Evolutionary conservation across 2,888 invertebrate genomes (phyloP).

Genomic region (Trimorus sp.): DNA sequence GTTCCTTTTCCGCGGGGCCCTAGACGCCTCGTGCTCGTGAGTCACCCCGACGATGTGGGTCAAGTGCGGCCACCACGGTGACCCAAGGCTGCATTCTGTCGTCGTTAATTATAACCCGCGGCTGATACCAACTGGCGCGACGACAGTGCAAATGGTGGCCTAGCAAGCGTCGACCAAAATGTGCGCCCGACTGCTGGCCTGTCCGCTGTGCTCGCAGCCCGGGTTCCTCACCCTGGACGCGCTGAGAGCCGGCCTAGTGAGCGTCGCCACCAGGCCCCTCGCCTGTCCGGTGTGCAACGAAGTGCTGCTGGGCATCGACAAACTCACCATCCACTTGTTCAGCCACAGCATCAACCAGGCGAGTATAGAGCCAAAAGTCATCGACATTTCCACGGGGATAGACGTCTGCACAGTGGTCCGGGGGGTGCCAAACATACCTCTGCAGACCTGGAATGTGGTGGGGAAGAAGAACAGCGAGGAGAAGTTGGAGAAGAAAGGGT

Average conservation of each 20-base stretch:
- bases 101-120: conserved; percentile 69
- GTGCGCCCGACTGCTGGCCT: conserved; percentile 84
- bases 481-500: conserved; percentile 12
- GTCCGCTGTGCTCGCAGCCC: conserved; percentile 89
- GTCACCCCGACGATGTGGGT: conserved; percentile 64
- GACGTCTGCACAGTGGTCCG: conserved; percentile 48
- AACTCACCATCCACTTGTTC: conserved; percentile 92
- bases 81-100: conserved; percentile 66
- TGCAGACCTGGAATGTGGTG: conserved; percentile 72
- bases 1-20: conserved; percentile 41
- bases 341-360: conserved; percentile 84
- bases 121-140: conserved; percentile 14
- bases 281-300: conserved; percentile 91
- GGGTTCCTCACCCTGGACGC: conserved; percentile 88
- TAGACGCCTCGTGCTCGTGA: background rate
- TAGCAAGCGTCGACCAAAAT: conserved; percentile 66
- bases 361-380: conserved; percentile 63
- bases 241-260: conserved; percentile 87
- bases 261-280: conserved; percentile 88
- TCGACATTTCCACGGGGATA: conserved; percentile 52
- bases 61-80: conserved; percentile 74
- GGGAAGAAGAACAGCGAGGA: conserved; percentile 36
- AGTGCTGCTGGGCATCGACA: conserved; percentile 89
- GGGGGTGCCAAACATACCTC: conserved; percentile 64
- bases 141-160: conserved; percentile 26